Conservation (phyloP, 2,797 vertebrate genomes). For the Coregonus suidteri region DNA sequence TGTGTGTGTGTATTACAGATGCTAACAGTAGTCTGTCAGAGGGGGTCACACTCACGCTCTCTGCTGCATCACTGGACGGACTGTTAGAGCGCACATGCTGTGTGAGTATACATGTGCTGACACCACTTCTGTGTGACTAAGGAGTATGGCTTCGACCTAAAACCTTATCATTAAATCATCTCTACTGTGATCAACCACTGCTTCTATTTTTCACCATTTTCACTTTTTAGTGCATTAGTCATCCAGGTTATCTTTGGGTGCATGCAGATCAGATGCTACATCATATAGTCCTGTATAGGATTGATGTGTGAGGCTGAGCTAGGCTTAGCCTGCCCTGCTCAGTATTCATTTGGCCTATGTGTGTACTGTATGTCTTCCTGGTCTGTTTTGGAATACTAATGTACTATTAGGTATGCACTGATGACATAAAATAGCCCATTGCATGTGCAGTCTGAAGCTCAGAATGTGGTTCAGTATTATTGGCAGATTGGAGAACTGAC, state of each 20-base stretch:
- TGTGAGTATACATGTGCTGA: constrained; percentile 19
- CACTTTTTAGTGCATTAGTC: not conserved
- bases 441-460: constrained; percentile 39
- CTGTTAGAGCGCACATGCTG: constrained; percentile 8
- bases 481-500: constrained; percentile 54
- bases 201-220: constrained; percentile 7
- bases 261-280: not conserved
- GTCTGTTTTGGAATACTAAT: constrained; percentile 29
- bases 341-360: too few species aligned
- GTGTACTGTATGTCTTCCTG: not conserved
- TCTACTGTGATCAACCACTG: constrained; percentile 11
- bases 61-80: constrained; percentile 26
- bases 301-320: constrained; percentile 45
- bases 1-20: constrained; percentile 28
- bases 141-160: not conserved
- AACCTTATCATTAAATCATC: constrained; percentile 7
- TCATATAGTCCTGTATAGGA: too few species aligned
- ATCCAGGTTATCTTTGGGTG: constrained; percentile 24
- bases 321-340: constrained; percentile 15
- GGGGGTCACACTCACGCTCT: constrained; percentile 31
- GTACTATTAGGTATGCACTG: constrained; percentile 46
- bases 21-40: constrained; percentile 30
- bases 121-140: constrained; percentile 3
- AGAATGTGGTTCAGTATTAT: constrained; percentile 62
- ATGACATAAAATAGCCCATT: constrained; percentile 47